Base-by-base conservation (phyloP, 64 coral and sea anemone genomes). In the Pocillopora verrucosa region DNA sequence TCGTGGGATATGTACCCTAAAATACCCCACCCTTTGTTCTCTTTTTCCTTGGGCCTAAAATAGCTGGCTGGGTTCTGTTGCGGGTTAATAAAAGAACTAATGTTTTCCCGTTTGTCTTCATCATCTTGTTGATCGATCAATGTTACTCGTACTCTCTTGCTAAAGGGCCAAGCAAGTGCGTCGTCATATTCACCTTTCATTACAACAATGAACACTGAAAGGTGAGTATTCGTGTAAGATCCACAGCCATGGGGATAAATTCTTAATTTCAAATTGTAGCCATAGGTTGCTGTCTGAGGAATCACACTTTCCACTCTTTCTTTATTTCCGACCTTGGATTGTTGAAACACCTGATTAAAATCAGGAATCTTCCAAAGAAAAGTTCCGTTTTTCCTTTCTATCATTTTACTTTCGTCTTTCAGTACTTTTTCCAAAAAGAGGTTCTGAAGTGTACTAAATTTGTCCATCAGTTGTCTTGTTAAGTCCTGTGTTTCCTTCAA, bases 131-230 rank as follows among this genome's bases (percentile, higher is more conserved):
- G 76, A 51, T 79, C 76, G 24, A 79, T 30, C 19, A 79, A 22
- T 22, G 17, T 79, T n/a, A 79, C 30, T 26, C 3, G 13, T n/a
- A 79, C 57, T 20, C 9, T 79, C 41, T 20, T 22, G 1, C 24
- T 6, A 22, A 79, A 79, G 25, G 77, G 77, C 77, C 77, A 79
- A 11, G 77, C 11, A n/a, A 79, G 26, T 60, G 59, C 11, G 56
- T 51, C 56, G 15, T 79, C 77, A n/a, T 59, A 79, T 79, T 79
- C 56, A 79, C 77, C 77, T 79, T 22, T 51, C 56, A 79, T 79
- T 56, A 79, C 14, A 12, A 79, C 77, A 56, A 79, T 13, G 57
- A 60, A 79, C 19, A 79, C 1, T 19, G 77, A 79, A 15, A 79
- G 41, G 59, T 79, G 59, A 12, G 5, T 56, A 30, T 59, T 56